These are phyloP conservation scores for Leptocoma aspasia DNA, from an alignment of 2,113 vertebrate species.

Conservation along the genomic window DNA sequence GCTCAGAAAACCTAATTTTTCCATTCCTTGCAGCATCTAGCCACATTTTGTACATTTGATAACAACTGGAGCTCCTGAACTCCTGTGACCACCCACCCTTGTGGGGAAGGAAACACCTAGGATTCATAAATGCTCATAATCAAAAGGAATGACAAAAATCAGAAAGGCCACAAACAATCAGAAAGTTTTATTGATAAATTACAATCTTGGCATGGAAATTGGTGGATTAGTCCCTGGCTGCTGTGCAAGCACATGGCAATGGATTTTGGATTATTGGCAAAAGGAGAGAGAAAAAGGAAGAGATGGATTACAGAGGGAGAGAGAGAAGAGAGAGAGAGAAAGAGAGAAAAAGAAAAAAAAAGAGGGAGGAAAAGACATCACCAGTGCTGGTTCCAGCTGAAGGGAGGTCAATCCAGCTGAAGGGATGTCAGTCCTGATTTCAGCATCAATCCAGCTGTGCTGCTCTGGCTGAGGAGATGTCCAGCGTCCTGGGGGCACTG, in stretches of 20 bases:
- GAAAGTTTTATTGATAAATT: not conserved
- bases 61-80: not conserved
- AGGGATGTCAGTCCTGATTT: not conserved
- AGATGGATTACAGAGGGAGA: not conserved
- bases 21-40: not conserved
- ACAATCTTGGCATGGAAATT: not conserved
- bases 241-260: not conserved
- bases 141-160: rapidly evolving
- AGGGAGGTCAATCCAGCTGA: not conserved
- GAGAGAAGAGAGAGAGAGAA: no score
- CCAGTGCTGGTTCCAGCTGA: not conserved
- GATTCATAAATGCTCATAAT: not conserved
- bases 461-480: not conserved
- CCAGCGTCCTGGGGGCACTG: no score
- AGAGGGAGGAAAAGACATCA: not conserved
- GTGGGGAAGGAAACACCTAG: not conserved
- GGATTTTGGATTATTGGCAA: not conserved
- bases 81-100: not conserved
- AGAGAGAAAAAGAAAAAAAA: not conserved
- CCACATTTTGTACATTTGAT: not conserved
- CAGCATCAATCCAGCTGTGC: not conserved
- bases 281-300: not conserved
- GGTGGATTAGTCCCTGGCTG: not conserved
- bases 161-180: not conserved
- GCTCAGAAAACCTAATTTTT: not conserved